These are phyloP conservation scores for Ridgeia piscesae DNA, from an alignment of 1,140 invertebrate genomes.

Conservation along the genomic window DNA sequence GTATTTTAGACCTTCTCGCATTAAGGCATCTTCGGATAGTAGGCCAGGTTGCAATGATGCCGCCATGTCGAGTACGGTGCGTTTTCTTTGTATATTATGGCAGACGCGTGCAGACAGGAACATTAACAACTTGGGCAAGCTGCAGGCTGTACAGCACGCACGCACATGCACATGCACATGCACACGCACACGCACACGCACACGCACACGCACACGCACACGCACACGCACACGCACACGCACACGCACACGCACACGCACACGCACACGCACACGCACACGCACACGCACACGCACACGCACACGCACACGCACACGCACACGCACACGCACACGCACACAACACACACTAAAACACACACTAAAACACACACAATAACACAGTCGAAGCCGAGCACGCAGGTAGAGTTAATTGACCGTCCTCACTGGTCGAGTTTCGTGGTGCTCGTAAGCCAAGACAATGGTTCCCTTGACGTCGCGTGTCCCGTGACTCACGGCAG, in stretches of 20 bases:
- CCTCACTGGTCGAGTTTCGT: background rate
- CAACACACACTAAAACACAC: background rate
- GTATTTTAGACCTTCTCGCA: background rate
- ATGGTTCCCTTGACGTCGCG: background rate
- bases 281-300: background rate
- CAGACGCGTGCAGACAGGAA: too few relatives aligned
- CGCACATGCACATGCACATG: too few relatives aligned
- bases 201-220: too few relatives aligned
- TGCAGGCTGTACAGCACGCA: background rate
- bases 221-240: background rate
- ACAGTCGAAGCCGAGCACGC: too few relatives aligned
- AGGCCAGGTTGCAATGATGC: too few relatives aligned
- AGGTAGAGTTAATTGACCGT: background rate
- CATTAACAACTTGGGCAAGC: background rate
- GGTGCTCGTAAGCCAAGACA: background rate
- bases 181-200: too few relatives aligned
- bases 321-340: background rate
- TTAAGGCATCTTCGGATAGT: background rate
- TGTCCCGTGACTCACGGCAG: background rate
- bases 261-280: background rate
- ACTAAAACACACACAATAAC: background rate
- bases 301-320: background rate
- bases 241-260: background rate
- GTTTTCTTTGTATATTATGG: background rate
- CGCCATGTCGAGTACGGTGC: too few relatives aligned